These are phyloP conservation scores for Bambusicola thoracicus DNA, from an alignment of 2,113 vertebrate genomes.

Conservation along the genomic window DNA sequence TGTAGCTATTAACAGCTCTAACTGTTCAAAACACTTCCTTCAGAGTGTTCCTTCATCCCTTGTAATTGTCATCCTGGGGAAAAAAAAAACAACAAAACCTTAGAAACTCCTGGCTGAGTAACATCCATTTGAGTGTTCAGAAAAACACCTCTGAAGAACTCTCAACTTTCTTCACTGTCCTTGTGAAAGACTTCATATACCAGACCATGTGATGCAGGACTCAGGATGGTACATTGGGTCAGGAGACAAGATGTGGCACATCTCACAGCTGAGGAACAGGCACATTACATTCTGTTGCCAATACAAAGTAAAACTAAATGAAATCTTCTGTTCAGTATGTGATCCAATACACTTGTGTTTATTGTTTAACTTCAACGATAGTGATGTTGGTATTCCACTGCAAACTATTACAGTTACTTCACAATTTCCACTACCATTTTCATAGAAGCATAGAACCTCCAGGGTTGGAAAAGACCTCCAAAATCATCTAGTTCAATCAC, in stretches of 20 bases:
- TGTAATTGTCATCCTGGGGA: not conserved
- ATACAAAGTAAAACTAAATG: not conserved
- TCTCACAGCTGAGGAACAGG: not conserved
- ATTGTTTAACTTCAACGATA: not conserved
- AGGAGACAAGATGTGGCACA: slow-evolving; percentile 31
- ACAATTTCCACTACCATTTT: not conserved
- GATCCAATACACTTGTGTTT: not conserved
- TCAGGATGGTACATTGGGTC: slow-evolving; percentile 35
- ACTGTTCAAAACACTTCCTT: slow-evolving; percentile 28
- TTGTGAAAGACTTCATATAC: slow-evolving; percentile 7
- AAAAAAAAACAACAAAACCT: not conserved
- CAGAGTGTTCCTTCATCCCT: slow-evolving; percentile 15
- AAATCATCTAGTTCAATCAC: too few species aligned
- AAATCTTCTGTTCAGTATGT: not conserved
- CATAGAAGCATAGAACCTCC: too few species aligned
- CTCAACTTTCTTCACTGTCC: not conserved
- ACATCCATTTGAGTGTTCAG: slow-evolving; percentile 26
- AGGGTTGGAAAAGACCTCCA: too few species aligned
- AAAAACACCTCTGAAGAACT: slow-evolving; percentile 52
- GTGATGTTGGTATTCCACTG: not conserved
- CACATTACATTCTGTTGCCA: not conserved
- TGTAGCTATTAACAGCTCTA: not conserved
- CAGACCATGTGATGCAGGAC: slow-evolving; percentile 17
- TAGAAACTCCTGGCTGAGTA: not conserved
- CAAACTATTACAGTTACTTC: not conserved